phyloP scores from a whole-genome alignment of 2,888 invertebrate species.

The Diarsia dahlii region DNA sequence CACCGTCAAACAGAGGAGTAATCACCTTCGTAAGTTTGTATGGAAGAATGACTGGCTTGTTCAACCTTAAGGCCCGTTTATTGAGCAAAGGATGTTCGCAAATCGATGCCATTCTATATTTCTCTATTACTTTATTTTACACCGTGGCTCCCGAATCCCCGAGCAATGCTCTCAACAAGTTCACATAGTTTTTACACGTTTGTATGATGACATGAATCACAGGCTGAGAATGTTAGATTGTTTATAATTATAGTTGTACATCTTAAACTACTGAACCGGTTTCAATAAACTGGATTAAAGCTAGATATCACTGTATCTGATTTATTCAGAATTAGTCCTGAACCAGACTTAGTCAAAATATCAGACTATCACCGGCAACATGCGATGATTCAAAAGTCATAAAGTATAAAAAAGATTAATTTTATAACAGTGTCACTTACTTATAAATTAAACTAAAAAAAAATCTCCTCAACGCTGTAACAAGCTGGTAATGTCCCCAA shows the following conservation, averaged over 20 bases:
- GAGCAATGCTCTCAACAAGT: slow-evolving; percentile 33
- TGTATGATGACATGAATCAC: slow-evolving; percentile 30
- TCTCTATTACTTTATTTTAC: neutral
- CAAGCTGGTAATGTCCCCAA: too few species aligned
- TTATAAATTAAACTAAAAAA: too few species aligned
- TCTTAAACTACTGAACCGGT: slow-evolving; percentile 11
- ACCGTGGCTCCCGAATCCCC: neutral
- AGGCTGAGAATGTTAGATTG: slow-evolving; percentile 9
- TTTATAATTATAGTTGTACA: slow-evolving; percentile 6
- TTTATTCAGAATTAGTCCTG: neutral
- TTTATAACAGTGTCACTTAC: too few species aligned
- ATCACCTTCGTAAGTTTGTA: too few species aligned
- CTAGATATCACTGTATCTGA: neutral
- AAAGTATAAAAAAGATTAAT: too few species aligned
- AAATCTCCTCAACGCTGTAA: too few species aligned
- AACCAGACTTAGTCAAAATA: too few species aligned
- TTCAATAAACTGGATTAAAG: neutral
- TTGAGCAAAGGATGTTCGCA: neutral
- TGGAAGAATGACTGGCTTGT: too few species aligned
- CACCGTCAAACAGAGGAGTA: too few species aligned
- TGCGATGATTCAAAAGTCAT: too few species aligned
- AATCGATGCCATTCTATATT: neutral
- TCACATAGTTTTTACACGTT: neutral
- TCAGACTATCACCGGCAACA: too few species aligned
- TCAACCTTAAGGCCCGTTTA: neutral